These are phyloP conservation scores for Burhinus oedicnemus DNA, from an alignment of 2,113 vertebrate species.

Conservation along the genomic window DNA sequence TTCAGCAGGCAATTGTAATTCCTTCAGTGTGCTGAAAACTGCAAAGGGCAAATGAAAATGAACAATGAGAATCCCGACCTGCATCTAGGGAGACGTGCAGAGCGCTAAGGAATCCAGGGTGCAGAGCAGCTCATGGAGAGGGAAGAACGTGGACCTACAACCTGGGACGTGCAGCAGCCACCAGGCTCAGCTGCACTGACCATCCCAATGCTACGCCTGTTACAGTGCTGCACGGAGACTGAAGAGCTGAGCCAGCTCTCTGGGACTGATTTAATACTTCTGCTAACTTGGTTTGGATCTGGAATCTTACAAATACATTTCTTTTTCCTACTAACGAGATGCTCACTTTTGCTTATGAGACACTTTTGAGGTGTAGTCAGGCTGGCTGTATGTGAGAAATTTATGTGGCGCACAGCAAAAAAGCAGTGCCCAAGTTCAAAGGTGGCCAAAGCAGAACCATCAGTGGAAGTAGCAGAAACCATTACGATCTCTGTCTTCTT, in stretches of 20 bases:
- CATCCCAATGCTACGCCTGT: neutral
- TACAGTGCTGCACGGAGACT: neutral
- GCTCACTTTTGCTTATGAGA: neutral
- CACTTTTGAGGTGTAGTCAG: neutral
- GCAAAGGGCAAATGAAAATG: neutral
- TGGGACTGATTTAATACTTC: neutral
- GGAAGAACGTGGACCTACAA: neutral
- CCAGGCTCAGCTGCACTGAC: neutral
- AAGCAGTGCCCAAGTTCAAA: neutral
- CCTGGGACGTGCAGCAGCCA: fast-evolving
- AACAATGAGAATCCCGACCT: neutral
- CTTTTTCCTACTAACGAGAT: neutral
- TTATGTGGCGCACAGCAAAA: neutral
- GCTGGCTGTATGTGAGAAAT: neutral
- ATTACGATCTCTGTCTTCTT: neutral
- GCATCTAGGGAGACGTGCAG: neutral
- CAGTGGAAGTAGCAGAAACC: neutral
- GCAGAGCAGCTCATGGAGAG: neutral
- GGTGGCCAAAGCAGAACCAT: neutral
- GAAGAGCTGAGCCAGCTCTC: neutral
- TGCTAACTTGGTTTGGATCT: neutral
- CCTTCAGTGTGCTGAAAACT: neutral
- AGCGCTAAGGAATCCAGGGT: neutral
- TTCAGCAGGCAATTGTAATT: neutral
- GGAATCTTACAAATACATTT: neutral